Evolutionary conservation across 2,888 invertebrate species (phyloP).

Genomic region (Eupelmus urozonus): DNA sequence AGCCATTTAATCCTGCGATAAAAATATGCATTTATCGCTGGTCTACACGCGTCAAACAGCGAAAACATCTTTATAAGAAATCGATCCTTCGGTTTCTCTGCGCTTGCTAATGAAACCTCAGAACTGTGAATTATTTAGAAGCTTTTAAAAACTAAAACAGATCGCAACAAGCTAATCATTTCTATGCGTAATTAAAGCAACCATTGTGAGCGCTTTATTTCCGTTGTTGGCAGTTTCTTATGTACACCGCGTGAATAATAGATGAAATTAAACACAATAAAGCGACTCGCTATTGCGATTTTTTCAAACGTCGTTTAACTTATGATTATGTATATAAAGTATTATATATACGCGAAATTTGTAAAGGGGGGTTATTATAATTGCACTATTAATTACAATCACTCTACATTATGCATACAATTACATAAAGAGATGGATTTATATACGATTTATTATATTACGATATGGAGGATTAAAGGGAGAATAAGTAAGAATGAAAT

Average conservation of each 20-base stretch:
- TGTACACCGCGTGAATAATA: not conserved
- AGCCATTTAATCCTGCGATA: not conserved
- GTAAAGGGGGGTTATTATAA: slow-evolving; percentile 22
- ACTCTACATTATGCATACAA: slow-evolving; percentile 14
- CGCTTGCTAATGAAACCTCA: slow-evolving; percentile 9
- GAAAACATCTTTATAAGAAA: too few relatives aligned
- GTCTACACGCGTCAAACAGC: too few relatives aligned
- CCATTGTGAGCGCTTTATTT: slow-evolving; percentile 13
- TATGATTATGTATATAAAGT: slow-evolving; percentile 23
- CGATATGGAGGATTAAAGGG: not conserved
- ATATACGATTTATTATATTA: slow-evolving; percentile 43
- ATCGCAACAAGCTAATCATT: too few relatives aligned
- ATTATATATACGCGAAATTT: slow-evolving; percentile 7
- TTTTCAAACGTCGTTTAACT: slow-evolving; percentile 17
- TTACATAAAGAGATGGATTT: slow-evolving; percentile 52
- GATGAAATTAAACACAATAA: not conserved
- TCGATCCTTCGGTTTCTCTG: not conserved
- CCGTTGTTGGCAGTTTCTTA: slow-evolving; percentile 1
- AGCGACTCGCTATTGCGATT: slow-evolving; percentile 8
- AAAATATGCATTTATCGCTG: not conserved
- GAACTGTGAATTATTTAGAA: not conserved
- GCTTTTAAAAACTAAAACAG: slow-evolving; percentile 12
- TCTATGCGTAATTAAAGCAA: not conserved
- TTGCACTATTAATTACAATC: slow-evolving; percentile 39
- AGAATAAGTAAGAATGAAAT: slow-evolving; percentile 4